Evolutionary conservation across 1,140 invertebrate genomes (phyloP).

Genomic region (Polypedilum vanderplanki): DNA sequence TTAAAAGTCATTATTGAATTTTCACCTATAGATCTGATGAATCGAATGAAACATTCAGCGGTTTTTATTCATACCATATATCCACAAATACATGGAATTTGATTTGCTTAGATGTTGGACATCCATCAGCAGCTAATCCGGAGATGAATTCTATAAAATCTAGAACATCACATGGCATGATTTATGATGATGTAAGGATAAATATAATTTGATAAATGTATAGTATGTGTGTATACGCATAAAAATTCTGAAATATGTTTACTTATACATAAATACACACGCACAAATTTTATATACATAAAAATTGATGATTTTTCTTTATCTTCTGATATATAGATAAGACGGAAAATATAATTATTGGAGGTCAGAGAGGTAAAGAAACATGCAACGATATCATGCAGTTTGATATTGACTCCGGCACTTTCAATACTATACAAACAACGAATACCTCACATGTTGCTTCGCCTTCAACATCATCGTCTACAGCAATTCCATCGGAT

Average conservation of each 20-base stretch:
- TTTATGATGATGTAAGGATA: slow-evolving; percentile 72
- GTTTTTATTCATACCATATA: slow-evolving; percentile 81
- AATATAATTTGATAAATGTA: neutral
- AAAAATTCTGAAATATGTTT: neutral
- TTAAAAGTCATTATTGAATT: no score
- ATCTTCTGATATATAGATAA: slow-evolving; percentile 51
- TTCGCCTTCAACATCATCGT: slow-evolving; percentile 35
- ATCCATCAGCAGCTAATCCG: slow-evolving; percentile 44
- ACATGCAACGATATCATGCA: slow-evolving; percentile 82
- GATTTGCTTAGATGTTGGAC: slow-evolving; percentile 58
- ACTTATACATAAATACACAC: neutral
- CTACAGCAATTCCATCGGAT: slow-evolving; percentile 31
- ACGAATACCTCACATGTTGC: slow-evolving; percentile 34
- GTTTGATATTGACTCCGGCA: slow-evolving; percentile 69
- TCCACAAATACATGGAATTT: slow-evolving; percentile 76
- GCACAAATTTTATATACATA: no score
- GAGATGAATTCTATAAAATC: slow-evolving; percentile 57
- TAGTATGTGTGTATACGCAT: neutral
- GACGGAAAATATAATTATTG: slow-evolving; percentile 80
- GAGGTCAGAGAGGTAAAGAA: slow-evolving; percentile 79
- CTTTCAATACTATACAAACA: slow-evolving; percentile 40
- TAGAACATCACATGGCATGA: slow-evolving; percentile 84
- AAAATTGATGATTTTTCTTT: slow-evolving; percentile 33
- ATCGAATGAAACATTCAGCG: slow-evolving; percentile 66
- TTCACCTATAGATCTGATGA: slow-evolving; percentile 31